Base-by-base conservation (phyloP, 2,797 vertebrate genomes). In the Adelosebastes latens region DNA sequence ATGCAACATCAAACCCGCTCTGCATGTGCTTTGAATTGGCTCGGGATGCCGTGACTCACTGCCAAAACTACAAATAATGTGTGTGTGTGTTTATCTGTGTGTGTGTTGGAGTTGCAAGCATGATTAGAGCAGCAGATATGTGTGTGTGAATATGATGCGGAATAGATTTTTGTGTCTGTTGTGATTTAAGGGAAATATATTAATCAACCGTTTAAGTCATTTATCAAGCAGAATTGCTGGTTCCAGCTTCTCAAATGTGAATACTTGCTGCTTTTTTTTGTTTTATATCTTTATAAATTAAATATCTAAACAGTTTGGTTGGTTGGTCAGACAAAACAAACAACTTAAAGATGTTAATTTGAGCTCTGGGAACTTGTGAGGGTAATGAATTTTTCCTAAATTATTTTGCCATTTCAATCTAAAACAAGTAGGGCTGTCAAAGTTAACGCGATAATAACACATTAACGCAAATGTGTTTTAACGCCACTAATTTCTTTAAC, bases 1-100 rank as follows among this genome's bases (percentile, higher is more conserved):
- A 69, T 83, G 77, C 53, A 75, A 72, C 82, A 87, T 87, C 59
- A 85, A 86, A 82, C 53, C 60, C 9, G 80, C 55, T 80, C 65
- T 81, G 74, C 80, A 36, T 67, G 74, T 65, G 53, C 27, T 88
- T 77, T 78, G 52, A 82, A 87, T 62, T 68, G 59, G 63, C 56
- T 58, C 8, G 5, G 39, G 71, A 53, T 77, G 27, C 12, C 42
- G 13, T 18, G 67, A 80, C 56, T 75, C 39, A 7, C 20, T 72
- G 69, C 84, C 82, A 86, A 77, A 85, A 67, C 42, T 49, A 52
- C n/a, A 73, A 80, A 75, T 72, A 53, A 22, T 22, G 56, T 74
- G 46, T 55, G 34, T 60, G 55, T 56, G 66, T 65, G 34, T 64
- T 10, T 24, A 10, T 70, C 6, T 81, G 56, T 69, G 34, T 61